Evolutionary conservation across 64 coral and sea anemone species (phyloP).

Genomic region (Montipora sp.): DNA sequence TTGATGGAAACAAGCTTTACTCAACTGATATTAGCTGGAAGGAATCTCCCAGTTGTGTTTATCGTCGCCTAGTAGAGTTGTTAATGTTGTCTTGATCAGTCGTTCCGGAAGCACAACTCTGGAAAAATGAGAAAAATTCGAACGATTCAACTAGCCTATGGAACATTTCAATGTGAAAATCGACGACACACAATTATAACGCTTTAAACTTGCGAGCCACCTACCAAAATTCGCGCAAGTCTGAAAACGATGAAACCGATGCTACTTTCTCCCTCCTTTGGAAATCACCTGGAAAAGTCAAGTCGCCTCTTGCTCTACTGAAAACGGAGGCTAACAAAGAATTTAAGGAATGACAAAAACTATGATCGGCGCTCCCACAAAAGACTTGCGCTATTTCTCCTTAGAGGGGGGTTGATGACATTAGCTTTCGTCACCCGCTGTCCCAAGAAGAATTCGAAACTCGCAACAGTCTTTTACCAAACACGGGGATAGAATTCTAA

Average conservation of each 20-base stretch:
- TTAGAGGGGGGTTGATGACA: constrained; percentile 94
- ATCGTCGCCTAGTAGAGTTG: constrained; percentile 65
- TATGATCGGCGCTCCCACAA: constrained; percentile 98
- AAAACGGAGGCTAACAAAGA: constrained; percentile 94
- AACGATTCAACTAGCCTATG: constrained; percentile 95
- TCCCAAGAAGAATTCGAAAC: constrained; percentile 89
- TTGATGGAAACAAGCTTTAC: constrained; percentile 65
- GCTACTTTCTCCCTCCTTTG: constrained; percentile 42
- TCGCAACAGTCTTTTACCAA: constrained; percentile 69
- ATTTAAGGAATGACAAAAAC: constrained; percentile 94
- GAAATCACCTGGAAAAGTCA: constrained; percentile 63
- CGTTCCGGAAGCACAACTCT: constrained; percentile 98
- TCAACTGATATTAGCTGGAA: constrained; percentile 42
- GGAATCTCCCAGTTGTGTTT: constrained; percentile 55
- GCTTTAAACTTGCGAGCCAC: neutral
- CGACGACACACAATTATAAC: constrained; percentile 14
- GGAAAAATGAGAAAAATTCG: constrained; percentile 99
- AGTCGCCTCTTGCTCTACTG: constrained; percentile 72
- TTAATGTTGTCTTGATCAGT: constrained; percentile 77
- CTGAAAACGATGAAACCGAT: constrained; percentile 47
- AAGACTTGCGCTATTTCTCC: constrained; percentile 90
- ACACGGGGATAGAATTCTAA: constrained; percentile 88
- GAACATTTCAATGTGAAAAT: constrained; percentile 44
- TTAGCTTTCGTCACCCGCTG: constrained; percentile 73
- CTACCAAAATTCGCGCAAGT: constrained; percentile 9